phyloP scores from a whole-genome alignment of 2,888 invertebrate genomes.

The Neoascia interrupta region DNA sequence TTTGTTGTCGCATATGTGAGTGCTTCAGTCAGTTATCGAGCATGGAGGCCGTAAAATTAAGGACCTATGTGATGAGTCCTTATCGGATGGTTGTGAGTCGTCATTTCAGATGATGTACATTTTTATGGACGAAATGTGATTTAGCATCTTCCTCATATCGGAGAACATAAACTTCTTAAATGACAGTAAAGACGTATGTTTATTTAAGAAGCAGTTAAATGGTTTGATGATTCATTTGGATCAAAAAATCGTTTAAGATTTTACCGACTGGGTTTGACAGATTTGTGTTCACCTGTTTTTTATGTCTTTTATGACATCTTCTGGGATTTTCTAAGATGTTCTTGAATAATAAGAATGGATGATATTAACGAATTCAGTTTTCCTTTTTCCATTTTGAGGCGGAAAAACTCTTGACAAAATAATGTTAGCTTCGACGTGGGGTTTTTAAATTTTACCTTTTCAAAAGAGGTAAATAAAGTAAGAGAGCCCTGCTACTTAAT shows the following conservation, averaged over 20 bases:
- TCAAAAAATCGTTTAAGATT: neutral
- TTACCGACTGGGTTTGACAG: neutral
- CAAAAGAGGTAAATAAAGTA: no score
- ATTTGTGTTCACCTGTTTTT: neutral
- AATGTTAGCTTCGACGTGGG: no score
- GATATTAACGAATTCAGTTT: no score
- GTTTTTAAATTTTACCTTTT: no score
- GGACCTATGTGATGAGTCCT: conserved; percentile 43
- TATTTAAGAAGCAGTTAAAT: conserved; percentile 4
- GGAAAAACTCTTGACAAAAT: no score
- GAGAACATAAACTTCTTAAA: conserved; percentile 20
- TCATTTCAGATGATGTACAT: conserved; percentile 6
- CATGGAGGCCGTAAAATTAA: conserved; percentile 42
- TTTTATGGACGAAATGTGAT: conserved; percentile 4
- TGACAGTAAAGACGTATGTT: conserved; percentile 8
- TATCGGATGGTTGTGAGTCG: no score
- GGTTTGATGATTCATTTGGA: conserved; percentile 9
- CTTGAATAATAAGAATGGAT: no score
- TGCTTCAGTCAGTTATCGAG: neutral
- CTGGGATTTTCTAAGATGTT: no score
- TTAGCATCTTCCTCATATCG: neutral
- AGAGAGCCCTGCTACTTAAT: no score
- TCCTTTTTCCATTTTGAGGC: no score
- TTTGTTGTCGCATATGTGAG: no score
- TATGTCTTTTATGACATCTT: no score